A percentile compares a stretch with the other conserved stretches of the same genome.
These are phyloP conservation scores for Idaea biselata DNA, from an alignment of 2,888 invertebrate genomes.

Conservation along the genomic window DNA sequence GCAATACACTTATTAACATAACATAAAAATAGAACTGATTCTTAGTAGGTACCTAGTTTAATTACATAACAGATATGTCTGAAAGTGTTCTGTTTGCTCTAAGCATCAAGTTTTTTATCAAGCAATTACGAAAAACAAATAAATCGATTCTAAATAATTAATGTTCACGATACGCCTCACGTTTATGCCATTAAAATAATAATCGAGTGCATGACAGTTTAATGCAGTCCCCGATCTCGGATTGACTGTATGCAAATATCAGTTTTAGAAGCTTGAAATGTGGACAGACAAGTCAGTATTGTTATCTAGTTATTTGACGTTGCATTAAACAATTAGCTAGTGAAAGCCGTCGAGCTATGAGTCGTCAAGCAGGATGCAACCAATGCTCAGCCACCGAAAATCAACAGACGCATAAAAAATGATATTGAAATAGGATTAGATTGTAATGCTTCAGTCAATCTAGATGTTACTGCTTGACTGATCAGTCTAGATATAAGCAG, in stretches of 20 bases:
- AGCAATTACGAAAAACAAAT: slow-evolving; percentile 28
- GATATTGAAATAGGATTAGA: slow-evolving; percentile 74
- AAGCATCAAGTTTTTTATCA: slow-evolving; percentile 11
- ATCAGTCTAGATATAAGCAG: slow-evolving; percentile 64
- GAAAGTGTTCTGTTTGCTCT: neutral
- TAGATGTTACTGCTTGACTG: slow-evolving; percentile 74
- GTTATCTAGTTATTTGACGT: slow-evolving; percentile 56
- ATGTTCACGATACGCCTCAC: slow-evolving; percentile 31
- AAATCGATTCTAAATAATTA: slow-evolving; percentile 26
- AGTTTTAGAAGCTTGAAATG: slow-evolving; percentile 53
- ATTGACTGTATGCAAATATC: slow-evolving; percentile 49
- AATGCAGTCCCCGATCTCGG: slow-evolving; percentile 52
- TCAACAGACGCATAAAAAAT: slow-evolving; percentile 62
- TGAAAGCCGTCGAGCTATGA: slow-evolving; percentile 62
- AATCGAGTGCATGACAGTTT: slow-evolving; percentile 55
- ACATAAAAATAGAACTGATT: neutral
- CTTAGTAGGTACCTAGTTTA: neutral
- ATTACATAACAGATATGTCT: neutral
- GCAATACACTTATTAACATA: neutral
- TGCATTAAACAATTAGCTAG: slow-evolving; percentile 65
- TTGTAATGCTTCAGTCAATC: slow-evolving; percentile 72
- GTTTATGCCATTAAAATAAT: slow-evolving; percentile 47
- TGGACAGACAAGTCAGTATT: slow-evolving; percentile 67
- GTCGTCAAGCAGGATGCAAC: slow-evolving; percentile 55
- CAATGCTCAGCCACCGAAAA: slow-evolving; percentile 29